phyloP scores from a whole-genome alignment of 2,888 invertebrate species.

The Atethmia centrago region DNA sequence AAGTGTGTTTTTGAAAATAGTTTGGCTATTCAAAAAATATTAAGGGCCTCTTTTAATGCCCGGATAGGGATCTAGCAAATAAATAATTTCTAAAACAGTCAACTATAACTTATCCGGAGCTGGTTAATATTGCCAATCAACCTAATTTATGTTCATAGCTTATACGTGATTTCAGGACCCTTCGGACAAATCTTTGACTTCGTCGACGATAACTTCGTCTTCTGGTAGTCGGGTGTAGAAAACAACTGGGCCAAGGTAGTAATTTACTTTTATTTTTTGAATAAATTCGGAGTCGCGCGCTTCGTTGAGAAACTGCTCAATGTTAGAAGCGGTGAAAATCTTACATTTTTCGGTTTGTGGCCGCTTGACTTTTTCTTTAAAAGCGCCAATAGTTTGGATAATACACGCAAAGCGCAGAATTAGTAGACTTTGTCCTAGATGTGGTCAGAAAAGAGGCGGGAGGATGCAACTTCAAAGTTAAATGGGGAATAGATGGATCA shows the following conservation, averaged over 20 bases:
- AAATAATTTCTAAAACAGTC: background rate
- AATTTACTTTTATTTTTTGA: no score
- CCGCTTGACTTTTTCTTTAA: no score
- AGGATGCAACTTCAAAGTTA: conserved; percentile 92
- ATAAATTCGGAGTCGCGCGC: no score
- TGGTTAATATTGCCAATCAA: background rate
- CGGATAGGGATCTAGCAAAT: background rate
- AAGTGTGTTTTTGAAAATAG: background rate
- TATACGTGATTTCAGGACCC: conserved; percentile 85
- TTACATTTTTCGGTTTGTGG: no score
- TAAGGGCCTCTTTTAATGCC: no score
- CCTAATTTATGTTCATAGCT: no score
- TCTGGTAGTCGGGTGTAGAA: conserved; percentile 91
- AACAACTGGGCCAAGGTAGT: conserved; percentile 92
- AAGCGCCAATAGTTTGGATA: no score
- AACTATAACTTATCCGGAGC: background rate
- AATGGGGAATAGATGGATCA: no score
- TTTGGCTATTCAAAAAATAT: background rate
- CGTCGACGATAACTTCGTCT: conserved; percentile 93
- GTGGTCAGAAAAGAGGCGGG: conserved; percentile 92
- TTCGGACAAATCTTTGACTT: conserved; percentile 92
- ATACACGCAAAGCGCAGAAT: conserved; percentile 93
- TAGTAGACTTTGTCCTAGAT: conserved; percentile 91
- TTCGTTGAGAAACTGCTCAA: no score
- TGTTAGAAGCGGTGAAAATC: no score